Evolutionary conservation across 2,113 vertebrate genomes (phyloP).

Genomic region (Potamarius usumacintae): DNA sequence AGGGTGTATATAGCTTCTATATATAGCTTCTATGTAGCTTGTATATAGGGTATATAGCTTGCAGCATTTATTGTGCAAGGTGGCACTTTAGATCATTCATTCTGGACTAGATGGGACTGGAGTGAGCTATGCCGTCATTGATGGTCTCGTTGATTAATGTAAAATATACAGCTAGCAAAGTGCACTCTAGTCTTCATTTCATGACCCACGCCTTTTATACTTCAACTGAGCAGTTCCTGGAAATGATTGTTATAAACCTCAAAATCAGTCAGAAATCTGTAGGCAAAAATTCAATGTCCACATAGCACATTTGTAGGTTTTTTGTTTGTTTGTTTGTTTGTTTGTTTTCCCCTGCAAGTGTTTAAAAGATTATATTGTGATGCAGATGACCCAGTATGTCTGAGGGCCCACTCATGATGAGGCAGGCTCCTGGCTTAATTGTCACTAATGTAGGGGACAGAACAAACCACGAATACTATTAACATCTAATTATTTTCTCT

Average conservation of each 20-base stretch:
- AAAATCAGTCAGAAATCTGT: background rate
- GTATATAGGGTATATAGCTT: no score
- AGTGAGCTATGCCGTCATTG: no score
- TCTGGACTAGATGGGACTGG: no score
- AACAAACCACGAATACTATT: conserved; percentile 37
- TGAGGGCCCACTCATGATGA: conserved; percentile 18
- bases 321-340: background rate
- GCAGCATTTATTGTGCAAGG: no score
- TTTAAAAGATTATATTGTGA: conserved; percentile 9
- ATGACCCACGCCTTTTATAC: background rate
- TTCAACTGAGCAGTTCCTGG: background rate
- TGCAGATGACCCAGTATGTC: background rate
- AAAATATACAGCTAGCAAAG: background rate
- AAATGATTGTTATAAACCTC: conserved; percentile 22
- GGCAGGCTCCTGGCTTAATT: conserved; percentile 34
- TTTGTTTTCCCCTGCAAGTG: background rate
- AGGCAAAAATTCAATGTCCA: conserved; percentile 4
- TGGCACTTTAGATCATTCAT: no score
- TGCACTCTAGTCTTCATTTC: background rate
- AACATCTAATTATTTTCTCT: conserved; percentile 41
- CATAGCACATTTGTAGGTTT: background rate
- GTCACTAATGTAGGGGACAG: conserved; percentile 35
- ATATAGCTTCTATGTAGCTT: no score
- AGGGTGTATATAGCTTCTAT: no score
- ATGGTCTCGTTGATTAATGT: background rate